Evolutionary conservation across 2,888 invertebrate genomes (phyloP), one percentile per base, ranked within the genome.

Genomic region (Ophion obscuratus): DNA sequence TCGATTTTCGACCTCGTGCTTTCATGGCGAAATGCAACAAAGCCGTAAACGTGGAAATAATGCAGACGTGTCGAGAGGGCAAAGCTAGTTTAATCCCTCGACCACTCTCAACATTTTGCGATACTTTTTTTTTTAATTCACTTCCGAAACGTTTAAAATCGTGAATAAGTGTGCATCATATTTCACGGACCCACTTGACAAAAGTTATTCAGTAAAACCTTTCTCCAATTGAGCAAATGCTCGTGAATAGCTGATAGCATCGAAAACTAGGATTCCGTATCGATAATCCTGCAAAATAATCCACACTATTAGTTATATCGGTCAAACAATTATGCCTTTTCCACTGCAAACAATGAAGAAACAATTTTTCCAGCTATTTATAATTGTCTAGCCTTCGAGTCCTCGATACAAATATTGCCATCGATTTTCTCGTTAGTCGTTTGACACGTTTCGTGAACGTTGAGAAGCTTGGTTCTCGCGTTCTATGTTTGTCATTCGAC

Each of bases 371-470:
- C 20, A 3, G 0, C 53, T 4, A 11, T 59, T 59, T 20, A 36
- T 53, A 53, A 53, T 53, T 2, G 61, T 27, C 1, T 14, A 40
- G n/a, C 59, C 20, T 40, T 20, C 7, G n/a, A 74, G 20, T 20
- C 3, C 24, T 61, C 5, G 20, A 27, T 59, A 40, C 11, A 24
- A 14, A 61, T 75, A 44, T 20, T 40, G 20, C 64, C 27, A 64
- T 64, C 10, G 75, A 40, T 82, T 64, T 27, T 74, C 66, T 74
- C 20, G 14, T 70, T 57, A 70, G 40, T n/a, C 64, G 36, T 77
- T 44, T 73, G 71, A 73, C 17, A 44, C 20, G 36, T 36, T 47
- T 53, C 17, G 47, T 66, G n/a, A 27, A n/a, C 9, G 27, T 76
- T 36, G 31, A 75, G 31, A 27, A 64, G 27, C 27, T 27, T 47